Evolutionary conservation across 2,113 vertebrate species (phyloP), one percentile per base, ranked within the genome.

Genomic region (Cathartes aura): DNA sequence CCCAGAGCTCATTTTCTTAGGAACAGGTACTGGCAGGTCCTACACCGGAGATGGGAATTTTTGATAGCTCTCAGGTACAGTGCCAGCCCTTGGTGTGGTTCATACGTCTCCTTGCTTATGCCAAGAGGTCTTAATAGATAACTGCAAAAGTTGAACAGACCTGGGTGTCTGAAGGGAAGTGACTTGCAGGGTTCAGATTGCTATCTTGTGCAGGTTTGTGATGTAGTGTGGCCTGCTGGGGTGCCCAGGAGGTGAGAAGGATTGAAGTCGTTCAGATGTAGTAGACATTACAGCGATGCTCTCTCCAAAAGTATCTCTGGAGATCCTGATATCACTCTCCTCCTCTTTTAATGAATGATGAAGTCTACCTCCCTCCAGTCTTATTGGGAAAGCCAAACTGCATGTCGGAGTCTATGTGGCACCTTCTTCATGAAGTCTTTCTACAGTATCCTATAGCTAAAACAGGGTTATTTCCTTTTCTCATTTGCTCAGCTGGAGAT

Each of bases 21-120:
- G 40, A 93, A 80, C 93, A 86, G 80, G 96, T 91, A 90, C 48
- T 68, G n/a, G 73, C 91, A 95, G 70, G 66, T 60, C 40, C 74
- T 76, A 64, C 94, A 40, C 43, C 48, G 71, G 66, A 94, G 91
- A 95, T 88, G 66, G 68, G 84, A 97, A 89, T 4, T 19, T 72
- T 27, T 75, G 91, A 94, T 76, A 91, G 36, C 43, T 87, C 89
- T 58, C 40, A 47, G 53, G 34, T 85, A 40, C 7, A 56, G 34
- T 40, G 53, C 70, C 87, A 90, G 58, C 18, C 43, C 36, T 47
- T 60, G 66, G n/a, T 42, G 70, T 32, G 26, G 42, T 14, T 93
- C 36, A 20, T 8, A 17, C 13, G 15, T 32, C 56, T 82, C 60
- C 60, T 29, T 62, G 40, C 32, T 80, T 53, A 40, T 7, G 38